Evolutionary conservation across 2,888 invertebrate genomes (phyloP).

Genomic region (Synanthedon andrenaeformis): DNA sequence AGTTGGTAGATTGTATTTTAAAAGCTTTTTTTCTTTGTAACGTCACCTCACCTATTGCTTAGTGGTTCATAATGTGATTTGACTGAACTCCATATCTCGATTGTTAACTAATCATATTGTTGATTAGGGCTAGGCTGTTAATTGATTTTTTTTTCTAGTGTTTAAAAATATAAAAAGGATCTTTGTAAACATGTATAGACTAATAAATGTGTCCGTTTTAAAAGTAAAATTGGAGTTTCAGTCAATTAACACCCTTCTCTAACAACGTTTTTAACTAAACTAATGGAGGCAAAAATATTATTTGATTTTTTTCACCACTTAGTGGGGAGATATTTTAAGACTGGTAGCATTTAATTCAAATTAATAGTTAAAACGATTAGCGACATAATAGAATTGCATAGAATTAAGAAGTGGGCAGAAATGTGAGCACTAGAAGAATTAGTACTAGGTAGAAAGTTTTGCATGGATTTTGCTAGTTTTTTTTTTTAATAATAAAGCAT

Average conservation of each 20-base stretch:
- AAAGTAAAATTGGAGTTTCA: slow-evolving; percentile 66
- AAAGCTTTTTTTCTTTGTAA: slow-evolving; percentile 9
- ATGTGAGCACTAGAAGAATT: too few species aligned
- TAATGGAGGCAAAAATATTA: neutral
- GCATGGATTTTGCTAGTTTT: neutral
- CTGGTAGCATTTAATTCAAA: too few species aligned
- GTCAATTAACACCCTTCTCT: slow-evolving; percentile 71
- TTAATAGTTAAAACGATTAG: too few species aligned
- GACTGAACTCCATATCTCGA: slow-evolving; percentile 63
- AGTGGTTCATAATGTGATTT: slow-evolving; percentile 15
- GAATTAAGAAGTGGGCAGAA: too few species aligned
- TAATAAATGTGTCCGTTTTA: slow-evolving; percentile 62
- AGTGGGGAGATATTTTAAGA: too few species aligned
- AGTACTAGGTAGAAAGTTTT: slow-evolving; percentile 3
- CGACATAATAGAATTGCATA: too few species aligned
- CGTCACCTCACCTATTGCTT: slow-evolving; percentile 28
- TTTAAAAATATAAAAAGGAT: slow-evolving; percentile 44
- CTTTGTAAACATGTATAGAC: slow-evolving; percentile 61
- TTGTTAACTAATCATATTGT: slow-evolving; percentile 24
- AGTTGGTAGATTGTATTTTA: slow-evolving; percentile 23
- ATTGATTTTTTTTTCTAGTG: slow-evolving; percentile 59
- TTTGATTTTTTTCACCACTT: too few species aligned
- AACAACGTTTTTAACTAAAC: slow-evolving; percentile 23
- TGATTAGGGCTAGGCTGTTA: slow-evolving; percentile 66
- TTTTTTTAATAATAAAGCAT: neutral